These are phyloP conservation scores for Bolinopsis microptera DNA, from an alignment of 37 sponge, comb jelly and placozoan genomes.

Conservation along the genomic window DNA sequence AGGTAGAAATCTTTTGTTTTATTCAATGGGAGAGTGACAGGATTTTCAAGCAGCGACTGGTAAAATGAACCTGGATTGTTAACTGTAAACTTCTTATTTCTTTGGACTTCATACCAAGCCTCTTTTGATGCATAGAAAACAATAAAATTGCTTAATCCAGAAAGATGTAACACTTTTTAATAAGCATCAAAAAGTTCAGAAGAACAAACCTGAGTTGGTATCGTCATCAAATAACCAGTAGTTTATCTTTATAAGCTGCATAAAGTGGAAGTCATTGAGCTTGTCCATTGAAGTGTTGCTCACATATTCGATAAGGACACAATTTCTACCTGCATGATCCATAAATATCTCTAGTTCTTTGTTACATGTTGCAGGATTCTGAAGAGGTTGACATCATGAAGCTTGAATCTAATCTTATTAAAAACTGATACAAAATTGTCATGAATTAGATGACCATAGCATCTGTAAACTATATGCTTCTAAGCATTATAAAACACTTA, in stretches of 20 bases:
- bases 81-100: no score
- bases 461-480: no score
- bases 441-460: no score
- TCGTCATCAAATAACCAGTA: slow-evolving; percentile 46
- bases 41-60: slow-evolving; percentile 31
- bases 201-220: not conserved
- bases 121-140: no score
- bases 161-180: no score
- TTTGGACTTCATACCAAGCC: no score
- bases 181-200: no score
- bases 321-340: slow-evolving; percentile 33
- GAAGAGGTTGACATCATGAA: not conserved
- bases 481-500: no score
- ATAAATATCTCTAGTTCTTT: slow-evolving; percentile 20
- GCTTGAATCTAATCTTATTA: not conserved
- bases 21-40: not conserved
- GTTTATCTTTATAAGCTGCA: slow-evolving; percentile 47
- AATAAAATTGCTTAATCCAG: no score
- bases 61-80: slow-evolving; percentile 15
- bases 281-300: slow-evolving; percentile 27
- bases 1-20: slow-evolving; percentile 44
- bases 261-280: slow-evolving; percentile 43
- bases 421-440: no score
- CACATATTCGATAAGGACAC: slow-evolving; percentile 17
- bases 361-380: slow-evolving; percentile 1